Base-by-base conservation (phyloP, 2,797 vertebrate species). In the Lerista edwardsae region DNA sequence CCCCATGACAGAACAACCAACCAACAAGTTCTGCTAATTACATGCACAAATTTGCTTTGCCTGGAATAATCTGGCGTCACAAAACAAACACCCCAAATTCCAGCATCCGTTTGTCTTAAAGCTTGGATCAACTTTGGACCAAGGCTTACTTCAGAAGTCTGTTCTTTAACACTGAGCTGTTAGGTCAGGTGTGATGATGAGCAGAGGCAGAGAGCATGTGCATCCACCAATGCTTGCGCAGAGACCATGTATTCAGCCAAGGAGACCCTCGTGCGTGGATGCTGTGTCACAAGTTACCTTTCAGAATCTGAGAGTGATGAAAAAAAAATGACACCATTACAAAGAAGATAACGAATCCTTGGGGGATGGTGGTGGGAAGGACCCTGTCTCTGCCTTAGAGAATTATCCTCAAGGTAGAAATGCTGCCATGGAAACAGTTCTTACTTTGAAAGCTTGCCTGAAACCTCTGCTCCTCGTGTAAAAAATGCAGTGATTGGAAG, bases 41-140 rank as follows among this genome's bases (percentile, higher is more conserved):
- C 0, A 76, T 90, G 91, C 85, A 72, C 25, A 91, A 91, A 78
- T 79, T 89, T 88, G 41, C 65, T 90, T 88, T 68, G 68, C 57
- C 3, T 39, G 82, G 89, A 84, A 90, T 87, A 84, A 87, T 87
- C 44, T 89, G 79, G 84, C 85, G 86, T 91, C 78, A 89, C 47
- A 83, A 86, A 86, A 84, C 79, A 91, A 94, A 90, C 31, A 3
- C 89, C 29, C 62, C 1, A 6, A 91, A 55, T 78, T 88, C 85
- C 61, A 47, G n/a, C 1, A 72, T 76, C 84, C 91, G 41, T 85
- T 93, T 86, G 78, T 1, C 62, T 87, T 68, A 1, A 80, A 55
- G 72, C 36, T 84, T 25, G 55, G 39, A 67, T 77, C 77, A 23
- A 2, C 78, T 80, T 91, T 80, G 85, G 55, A 17, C 87, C 85